Percentiles rank a stretch among this genome's conserved stretches.
Evolutionary conservation across 30 jellyfish, hydroid and myxozoan genomes (phyloP).

Genomic region (Cassiopea andromeda): DNA sequence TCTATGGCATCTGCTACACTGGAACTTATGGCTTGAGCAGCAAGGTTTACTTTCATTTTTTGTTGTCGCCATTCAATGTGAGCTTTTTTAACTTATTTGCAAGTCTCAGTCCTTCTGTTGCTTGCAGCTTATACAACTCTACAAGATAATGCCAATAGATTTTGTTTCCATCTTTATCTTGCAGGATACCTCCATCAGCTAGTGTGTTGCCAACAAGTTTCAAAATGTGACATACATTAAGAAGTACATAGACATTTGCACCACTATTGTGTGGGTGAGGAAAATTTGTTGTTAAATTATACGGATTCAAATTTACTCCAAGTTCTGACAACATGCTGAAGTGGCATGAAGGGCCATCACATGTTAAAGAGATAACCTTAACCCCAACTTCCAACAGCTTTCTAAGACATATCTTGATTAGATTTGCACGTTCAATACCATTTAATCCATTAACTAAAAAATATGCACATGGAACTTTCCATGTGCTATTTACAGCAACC

Average conservation of each 20-base stretch:
- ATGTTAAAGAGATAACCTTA: slow-evolving; percentile 34
- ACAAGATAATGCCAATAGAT: slow-evolving; percentile 41
- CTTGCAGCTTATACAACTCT: slow-evolving; percentile 56
- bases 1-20: slow-evolving; percentile 81
- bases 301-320: slow-evolving; percentile 57
- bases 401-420: slow-evolving; percentile 40
- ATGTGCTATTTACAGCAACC: slow-evolving; percentile 49
- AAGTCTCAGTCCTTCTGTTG: slow-evolving; percentile 49
- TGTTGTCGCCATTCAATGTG: slow-evolving; percentile 73
- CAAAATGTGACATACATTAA: slow-evolving; percentile 81
- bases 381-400: slow-evolving; percentile 48
- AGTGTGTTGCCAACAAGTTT: slow-evolving; percentile 43
- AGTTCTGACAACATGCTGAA: slow-evolving; percentile 58
- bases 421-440: slow-evolving; percentile 64
- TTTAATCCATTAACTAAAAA: slow-evolving; percentile 54
- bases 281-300: slow-evolving; percentile 26
- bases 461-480: slow-evolving; percentile 70
- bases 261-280: slow-evolving; percentile 43
- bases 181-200: background rate
- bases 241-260: slow-evolving; percentile 38
- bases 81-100: slow-evolving; percentile 53
- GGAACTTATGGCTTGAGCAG: slow-evolving; percentile 78
- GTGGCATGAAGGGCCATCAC: slow-evolving; percentile 70
- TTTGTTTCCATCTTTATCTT: slow-evolving; percentile 13
- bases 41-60: slow-evolving; percentile 76